Base-by-base conservation (phyloP, 64 coral and sea anemone species). In the Actinia tenebrosa region DNA sequence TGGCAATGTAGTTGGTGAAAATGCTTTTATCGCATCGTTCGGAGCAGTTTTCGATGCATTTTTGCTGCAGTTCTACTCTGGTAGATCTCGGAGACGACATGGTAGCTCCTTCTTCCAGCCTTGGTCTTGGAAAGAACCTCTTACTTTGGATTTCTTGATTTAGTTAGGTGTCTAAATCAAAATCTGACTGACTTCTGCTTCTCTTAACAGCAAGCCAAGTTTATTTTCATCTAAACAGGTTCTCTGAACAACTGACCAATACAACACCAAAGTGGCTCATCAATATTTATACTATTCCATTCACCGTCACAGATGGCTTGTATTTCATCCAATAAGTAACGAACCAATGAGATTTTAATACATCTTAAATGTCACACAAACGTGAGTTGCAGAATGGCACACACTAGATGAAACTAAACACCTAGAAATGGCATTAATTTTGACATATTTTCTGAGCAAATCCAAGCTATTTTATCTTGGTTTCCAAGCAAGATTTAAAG, bases 11-110 rank as follows among this genome's bases (percentile, higher is more conserved):
- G 13, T 17, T 87, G 50, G 87, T 86, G 16, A 84, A 18, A 27
- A 80, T 59, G 44, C 77, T 78, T 54, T 83, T 89, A 44, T 92
- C 44, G 81, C 88, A 86, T 16, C 44, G 58, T 17, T 64, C 10
- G 3, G 44, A 54, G 53, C 94, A 96, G 71, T 85, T 58, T 82
- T 96, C 94, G 61, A 53, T 59, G 68, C 91, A 96, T 90, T 96
- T 96, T 63, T 89, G 88, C 47, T 92, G 84, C 56, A 92, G 80
- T 55, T 92, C 91, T 27, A 55, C 88, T 95, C 90, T 84, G 86
- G 20, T 86, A 89, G 79, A 83, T 55, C 30, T 56, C 20, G 47
- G 44, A 80, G 47, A 83, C 17, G 79, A 22, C 79, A 81, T 81
- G 45, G 26, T 45, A 45, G 19, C 50, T 75, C 11, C 69, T 25